Evolutionary conservation across 2,113 vertebrate species (phyloP).

Genomic region (Hiodon tergisus): DNA sequence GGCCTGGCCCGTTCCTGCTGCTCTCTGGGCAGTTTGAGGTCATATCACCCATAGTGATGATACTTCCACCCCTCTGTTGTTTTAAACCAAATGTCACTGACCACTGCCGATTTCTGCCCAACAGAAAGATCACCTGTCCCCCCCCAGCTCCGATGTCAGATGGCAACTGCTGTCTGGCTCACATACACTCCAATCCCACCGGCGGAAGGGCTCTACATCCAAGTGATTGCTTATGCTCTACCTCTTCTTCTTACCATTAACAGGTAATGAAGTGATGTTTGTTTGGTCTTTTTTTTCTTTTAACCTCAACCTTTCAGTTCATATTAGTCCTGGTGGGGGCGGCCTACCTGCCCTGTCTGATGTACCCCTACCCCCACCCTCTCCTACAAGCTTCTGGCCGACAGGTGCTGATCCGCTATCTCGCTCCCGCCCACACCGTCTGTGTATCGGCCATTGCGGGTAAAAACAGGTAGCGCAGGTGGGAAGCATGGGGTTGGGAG

Average conservation of each 20-base stretch:
- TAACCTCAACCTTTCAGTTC: background rate
- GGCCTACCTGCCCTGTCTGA: background rate
- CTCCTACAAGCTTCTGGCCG: too few relatives aligned
- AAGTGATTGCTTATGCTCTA: background rate
- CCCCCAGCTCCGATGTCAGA: background rate
- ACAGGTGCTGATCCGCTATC: too few relatives aligned
- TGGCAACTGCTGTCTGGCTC: background rate
- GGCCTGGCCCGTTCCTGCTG: background rate
- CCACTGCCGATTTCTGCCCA: background rate
- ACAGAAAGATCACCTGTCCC: background rate
- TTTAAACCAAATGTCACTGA: slow-evolving; percentile 7
- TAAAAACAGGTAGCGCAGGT: too few relatives aligned
- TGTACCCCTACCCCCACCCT: background rate
- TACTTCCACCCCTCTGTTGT: background rate
- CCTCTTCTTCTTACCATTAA: background rate
- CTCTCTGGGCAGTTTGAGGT: background rate
- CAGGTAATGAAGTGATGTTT: background rate
- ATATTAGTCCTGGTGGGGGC: background rate
- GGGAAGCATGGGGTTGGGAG: too few relatives aligned
- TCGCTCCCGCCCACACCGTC: too few relatives aligned
- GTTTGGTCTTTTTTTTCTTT: background rate
- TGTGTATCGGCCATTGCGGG: too few relatives aligned
- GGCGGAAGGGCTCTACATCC: background rate
- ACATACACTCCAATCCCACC: background rate
- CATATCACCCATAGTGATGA: background rate